phyloP scores from a whole-genome alignment of 64 coral and sea anemone genomes.

The Catalaphyllia jardinei region DNA sequence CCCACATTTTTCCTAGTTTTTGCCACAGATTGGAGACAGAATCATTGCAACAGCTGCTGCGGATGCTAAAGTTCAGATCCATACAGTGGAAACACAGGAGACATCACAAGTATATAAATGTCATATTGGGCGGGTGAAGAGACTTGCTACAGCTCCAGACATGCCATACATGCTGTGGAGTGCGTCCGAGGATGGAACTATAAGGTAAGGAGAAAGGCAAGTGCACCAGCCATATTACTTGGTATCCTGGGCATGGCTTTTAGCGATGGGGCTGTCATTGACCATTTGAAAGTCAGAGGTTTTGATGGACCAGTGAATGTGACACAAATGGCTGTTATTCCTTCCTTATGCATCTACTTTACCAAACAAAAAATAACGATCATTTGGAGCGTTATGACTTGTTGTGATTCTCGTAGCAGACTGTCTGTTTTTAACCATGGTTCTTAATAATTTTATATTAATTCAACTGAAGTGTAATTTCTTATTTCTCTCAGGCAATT shows the following conservation, averaged over 20 bases:
- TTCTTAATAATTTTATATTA: too few relatives aligned
- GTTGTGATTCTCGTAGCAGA: too few relatives aligned
- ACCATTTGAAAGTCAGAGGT: too few relatives aligned
- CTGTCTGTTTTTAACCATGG: too few relatives aligned
- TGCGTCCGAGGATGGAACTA: slow-evolving; percentile 98
- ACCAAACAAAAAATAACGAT: too few relatives aligned
- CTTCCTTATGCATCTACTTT: too few relatives aligned
- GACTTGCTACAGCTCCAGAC: slow-evolving; percentile 88
- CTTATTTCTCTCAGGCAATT: slow-evolving; percentile 76
- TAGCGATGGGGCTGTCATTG: too few relatives aligned
- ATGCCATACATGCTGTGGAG: slow-evolving; percentile 90
- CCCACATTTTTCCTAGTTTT: slow-evolving; percentile 51
- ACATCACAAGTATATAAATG: slow-evolving; percentile 87
- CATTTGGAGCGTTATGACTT: too few relatives aligned
- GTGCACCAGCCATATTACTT: too few relatives aligned
- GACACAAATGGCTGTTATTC: too few relatives aligned
- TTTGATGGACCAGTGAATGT: too few relatives aligned
- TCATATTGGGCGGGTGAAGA: slow-evolving; percentile 88
- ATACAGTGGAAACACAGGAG: slow-evolving; percentile 86
- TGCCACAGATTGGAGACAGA: slow-evolving; percentile 80
- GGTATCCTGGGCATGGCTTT: too few relatives aligned
- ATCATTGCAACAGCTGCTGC: slow-evolving; percentile 95
- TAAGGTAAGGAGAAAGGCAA: slow-evolving; percentile 59
- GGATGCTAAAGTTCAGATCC: slow-evolving; percentile 93
- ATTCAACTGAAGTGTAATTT: neutral